Conservation (phyloP, 2,888 invertebrate genomes). For the Iselma pallidipennis region DNA sequence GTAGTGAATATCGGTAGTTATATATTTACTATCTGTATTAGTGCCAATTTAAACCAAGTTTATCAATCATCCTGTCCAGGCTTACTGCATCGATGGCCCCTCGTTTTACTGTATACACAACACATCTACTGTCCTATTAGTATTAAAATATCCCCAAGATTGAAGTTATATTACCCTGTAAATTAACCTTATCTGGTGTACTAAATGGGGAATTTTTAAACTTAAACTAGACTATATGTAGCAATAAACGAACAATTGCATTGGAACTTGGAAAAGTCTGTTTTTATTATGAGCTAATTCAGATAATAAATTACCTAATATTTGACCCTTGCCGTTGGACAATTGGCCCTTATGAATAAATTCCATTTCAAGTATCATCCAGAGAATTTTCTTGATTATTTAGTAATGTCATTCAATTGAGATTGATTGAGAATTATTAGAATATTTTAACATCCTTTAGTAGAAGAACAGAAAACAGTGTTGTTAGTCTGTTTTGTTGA, state of each 20-base stretch:
- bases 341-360: background rate
- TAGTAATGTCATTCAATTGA: background rate
- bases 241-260: background rate
- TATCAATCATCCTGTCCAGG: constrained; percentile 29
- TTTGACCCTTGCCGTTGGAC: background rate
- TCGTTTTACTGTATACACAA: too few species aligned
- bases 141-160: constrained; percentile 8
- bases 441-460: background rate
- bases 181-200: background rate
- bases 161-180: constrained; percentile 1
- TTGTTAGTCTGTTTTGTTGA: background rate
- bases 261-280: background rate
- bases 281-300: background rate
- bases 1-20: constrained; percentile 26
- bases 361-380: too few species aligned
- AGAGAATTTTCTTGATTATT: background rate
- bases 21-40: constrained; percentile 27
- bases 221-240: background rate
- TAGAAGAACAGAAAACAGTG: background rate
- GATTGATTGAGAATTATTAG: background rate
- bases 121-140: constrained; percentile 2
- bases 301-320: background rate
- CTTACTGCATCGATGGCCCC: constrained; percentile 5
- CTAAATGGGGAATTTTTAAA: background rate
- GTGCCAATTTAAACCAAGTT: constrained; percentile 31